These are phyloP conservation scores for Tillus elongatus DNA, from an alignment of 2,888 invertebrate genomes.

Conservation along the genomic window DNA sequence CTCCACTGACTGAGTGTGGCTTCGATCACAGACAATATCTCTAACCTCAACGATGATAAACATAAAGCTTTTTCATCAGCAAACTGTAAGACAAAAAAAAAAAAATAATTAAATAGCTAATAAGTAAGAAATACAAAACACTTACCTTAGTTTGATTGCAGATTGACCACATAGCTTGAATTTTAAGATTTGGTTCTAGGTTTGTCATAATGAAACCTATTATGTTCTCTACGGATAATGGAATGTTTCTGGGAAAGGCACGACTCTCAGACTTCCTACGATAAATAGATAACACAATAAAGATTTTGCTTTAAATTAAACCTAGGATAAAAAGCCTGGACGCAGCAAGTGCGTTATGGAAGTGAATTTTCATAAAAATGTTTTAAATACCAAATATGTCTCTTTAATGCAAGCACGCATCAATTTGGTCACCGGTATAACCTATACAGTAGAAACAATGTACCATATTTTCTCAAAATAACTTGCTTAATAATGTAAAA, in stretches of 20 bases:
- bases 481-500: too few relatives aligned
- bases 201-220: slow-evolving; percentile 65
- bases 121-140: too few relatives aligned
- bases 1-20: slow-evolving; percentile 49
- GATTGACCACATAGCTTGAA: slow-evolving; percentile 48
- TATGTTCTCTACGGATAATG: slow-evolving; percentile 57
- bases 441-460: too few relatives aligned
- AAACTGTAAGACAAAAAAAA: slow-evolving; percentile 28
- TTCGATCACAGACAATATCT: slow-evolving; percentile 45
- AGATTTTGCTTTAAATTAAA: too few relatives aligned
- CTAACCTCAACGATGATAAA: slow-evolving; percentile 44
- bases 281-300: slow-evolving; percentile 11
- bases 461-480: too few relatives aligned
- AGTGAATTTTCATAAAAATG: too few relatives aligned
- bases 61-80: slow-evolving; percentile 42
- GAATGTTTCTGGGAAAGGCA: slow-evolving; percentile 54
- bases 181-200: slow-evolving; percentile 46
- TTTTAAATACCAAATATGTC: too few relatives aligned
- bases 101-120: slow-evolving; percentile 5
- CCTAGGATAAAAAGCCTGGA: too few relatives aligned
- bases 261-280: slow-evolving; percentile 62
- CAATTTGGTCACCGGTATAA: too few relatives aligned
- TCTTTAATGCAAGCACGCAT: too few relatives aligned
- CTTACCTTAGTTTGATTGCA: slow-evolving; percentile 45
- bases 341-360: too few relatives aligned